Conservation (phyloP, 2,113 vertebrate genomes). For the Nanorana parkeri region DNA sequence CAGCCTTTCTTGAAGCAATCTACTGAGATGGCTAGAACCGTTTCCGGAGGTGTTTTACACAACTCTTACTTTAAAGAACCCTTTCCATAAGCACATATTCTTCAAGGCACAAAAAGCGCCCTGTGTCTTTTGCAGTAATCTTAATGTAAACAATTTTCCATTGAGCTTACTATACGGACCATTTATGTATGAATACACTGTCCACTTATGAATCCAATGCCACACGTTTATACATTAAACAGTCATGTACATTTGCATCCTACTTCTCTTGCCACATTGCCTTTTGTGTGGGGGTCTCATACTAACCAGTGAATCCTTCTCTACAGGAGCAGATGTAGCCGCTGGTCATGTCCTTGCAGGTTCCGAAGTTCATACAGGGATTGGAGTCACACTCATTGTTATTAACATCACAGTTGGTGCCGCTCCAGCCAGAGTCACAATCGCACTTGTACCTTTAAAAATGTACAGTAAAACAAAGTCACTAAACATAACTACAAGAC, state of each 20-base stretch:
- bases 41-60: too few relatives aligned
- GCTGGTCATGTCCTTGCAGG: conserved; percentile 94
- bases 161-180: too few relatives aligned
- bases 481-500: neutral
- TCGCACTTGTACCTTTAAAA: conserved; percentile 83
- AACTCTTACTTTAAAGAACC: too few relatives aligned
- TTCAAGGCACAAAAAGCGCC: too few relatives aligned
- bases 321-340: conserved; percentile 92
- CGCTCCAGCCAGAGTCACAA: conserved; percentile 91
- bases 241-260: neutral
- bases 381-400: conserved; percentile 94
- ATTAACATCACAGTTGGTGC: conserved; percentile 91
- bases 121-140: too few relatives aligned
- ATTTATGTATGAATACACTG: too few relatives aligned
- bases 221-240: too few relatives aligned
- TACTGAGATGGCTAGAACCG: too few relatives aligned
- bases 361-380: conserved; percentile 92
- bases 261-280: too few relatives aligned
- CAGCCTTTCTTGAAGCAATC: too few relatives aligned
- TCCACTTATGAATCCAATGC: neutral
- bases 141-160: too few relatives aligned
- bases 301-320: conserved; percentile 90
- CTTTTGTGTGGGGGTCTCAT: rapidly evolving
- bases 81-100: too few relatives aligned
- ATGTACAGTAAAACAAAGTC: neutral